Percentiles rank a stretch among this genome's conserved stretches.
These are phyloP conservation scores for Scrobipalpa costella DNA, from an alignment of 2,888 invertebrate species.

Conservation along the genomic window DNA sequence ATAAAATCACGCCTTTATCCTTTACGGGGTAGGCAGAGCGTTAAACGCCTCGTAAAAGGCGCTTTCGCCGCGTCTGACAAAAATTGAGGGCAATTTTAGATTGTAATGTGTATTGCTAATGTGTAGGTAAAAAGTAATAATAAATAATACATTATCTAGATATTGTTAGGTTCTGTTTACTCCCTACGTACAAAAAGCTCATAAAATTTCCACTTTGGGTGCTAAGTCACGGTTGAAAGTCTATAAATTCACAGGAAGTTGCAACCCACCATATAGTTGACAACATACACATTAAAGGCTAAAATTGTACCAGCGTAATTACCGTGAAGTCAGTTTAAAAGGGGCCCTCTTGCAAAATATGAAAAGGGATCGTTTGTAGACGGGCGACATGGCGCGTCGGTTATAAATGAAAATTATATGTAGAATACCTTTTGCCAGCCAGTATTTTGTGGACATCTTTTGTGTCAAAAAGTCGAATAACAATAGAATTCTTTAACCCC, in stretches of 20 bases:
- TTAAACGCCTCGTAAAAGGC: too few relatives aligned
- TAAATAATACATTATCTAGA: neutral
- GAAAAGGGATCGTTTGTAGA: constrained; percentile 34
- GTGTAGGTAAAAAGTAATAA: too few relatives aligned
- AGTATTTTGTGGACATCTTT: too few relatives aligned
- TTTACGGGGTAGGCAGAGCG: too few relatives aligned
- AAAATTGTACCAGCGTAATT: constrained; percentile 72
- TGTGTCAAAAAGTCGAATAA: too few relatives aligned
- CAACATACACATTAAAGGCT: constrained; percentile 62
- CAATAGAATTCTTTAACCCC: too few relatives aligned
- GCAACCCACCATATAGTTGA: constrained; percentile 58
- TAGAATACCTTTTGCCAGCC: too few relatives aligned
- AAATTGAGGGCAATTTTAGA: too few relatives aligned
- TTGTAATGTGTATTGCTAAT: too few relatives aligned
- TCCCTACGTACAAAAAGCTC: neutral
- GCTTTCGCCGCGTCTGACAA: too few relatives aligned
- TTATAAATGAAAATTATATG: neutral
- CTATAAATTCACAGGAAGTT: constrained; percentile 68
- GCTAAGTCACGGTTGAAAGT: constrained; percentile 52
- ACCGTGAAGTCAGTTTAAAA: constrained; percentile 52
- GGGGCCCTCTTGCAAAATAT: constrained; percentile 41
- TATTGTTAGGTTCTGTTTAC: neutral
- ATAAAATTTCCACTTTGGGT: constrained; percentile 34
- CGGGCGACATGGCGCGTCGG: constrained; percentile 19
- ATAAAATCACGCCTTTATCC: too few relatives aligned